Evolutionary conservation across 2,797 vertebrate species (phyloP).

Genomic region (Thunnus albacares): DNA sequence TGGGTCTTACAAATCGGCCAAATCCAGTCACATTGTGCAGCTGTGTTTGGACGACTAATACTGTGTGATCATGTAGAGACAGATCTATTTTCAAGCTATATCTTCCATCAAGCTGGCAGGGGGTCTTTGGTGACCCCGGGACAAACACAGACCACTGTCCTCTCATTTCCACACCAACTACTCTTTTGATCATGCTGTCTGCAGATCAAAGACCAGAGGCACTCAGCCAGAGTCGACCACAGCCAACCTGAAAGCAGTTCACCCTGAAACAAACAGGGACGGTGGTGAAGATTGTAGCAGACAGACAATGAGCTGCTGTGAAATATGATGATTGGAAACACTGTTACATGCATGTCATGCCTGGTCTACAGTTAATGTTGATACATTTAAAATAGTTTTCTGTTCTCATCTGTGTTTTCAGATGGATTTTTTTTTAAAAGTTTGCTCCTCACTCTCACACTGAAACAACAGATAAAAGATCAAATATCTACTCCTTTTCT

Average conservation of each 20-base stretch:
- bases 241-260: constrained; percentile 22
- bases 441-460: not conserved
- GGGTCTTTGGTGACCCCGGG: constrained; percentile 30
- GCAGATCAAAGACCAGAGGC: constrained; percentile 46
- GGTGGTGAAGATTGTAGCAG: not conserved
- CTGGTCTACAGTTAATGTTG: not conserved
- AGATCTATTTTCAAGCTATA: constrained; percentile 11
- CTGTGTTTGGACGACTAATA: constrained; percentile 6
- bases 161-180: constrained; percentile 28
- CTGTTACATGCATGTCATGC: not conserved
- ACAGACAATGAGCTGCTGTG: not conserved
- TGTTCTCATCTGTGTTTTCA: not conserved
- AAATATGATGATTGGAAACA: constrained; percentile 3
- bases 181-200: constrained; percentile 54
- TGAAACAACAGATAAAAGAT: not conserved
- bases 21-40: constrained; percentile 6
- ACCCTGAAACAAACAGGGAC: constrained; percentile 10
- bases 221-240: constrained; percentile 7
- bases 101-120: constrained; percentile 12
- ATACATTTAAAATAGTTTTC: not conserved
- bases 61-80: not conserved
- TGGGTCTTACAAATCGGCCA: not conserved
- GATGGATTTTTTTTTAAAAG: not conserved
- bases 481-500: not conserved
- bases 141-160: constrained; percentile 23